Base-by-base conservation (phyloP, 2,113 vertebrate species). In the Petaurus breviceps region DNA sequence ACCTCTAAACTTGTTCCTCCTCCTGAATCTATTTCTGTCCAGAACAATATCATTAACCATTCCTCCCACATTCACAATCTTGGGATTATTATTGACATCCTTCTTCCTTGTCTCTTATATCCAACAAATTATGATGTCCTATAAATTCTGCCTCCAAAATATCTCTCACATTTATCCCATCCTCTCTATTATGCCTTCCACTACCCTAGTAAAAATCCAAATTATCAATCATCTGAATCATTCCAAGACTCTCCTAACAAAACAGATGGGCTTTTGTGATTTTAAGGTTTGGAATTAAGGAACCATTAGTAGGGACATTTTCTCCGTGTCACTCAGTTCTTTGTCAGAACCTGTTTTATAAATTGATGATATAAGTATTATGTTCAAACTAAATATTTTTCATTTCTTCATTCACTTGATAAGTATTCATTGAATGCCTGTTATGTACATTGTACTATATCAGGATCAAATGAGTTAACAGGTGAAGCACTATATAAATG, bases 311-410 rank as follows among this genome's bases (percentile, higher is more conserved):
- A 16, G 14, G 11, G 31, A 37, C 31, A 68, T 68, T 68, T 68
- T 31, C 31, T 68, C 11, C 61, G 16, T 68, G 31, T 68, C 61
- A 68, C 12, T n/a, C 61, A 68, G 14, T n/a, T 37, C 61, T 68
- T 68, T 68, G 61, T 68, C 61, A 68, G 61, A 68, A 37, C 24
- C 25, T 68, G 61, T 68, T 68, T 68, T 68, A 37, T 37, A 68
- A 37, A 53, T 19, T 52, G 54, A 92, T 9, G 51, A 51, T 50
- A 37, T 55, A 92, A 57, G 43, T 84, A 10, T 28, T 90, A 91
- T 19, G 37, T 51, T 55, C 61, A 91, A 51, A n/a, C 31, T 16
- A 68, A 68, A 68, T 68, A 68, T 68, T 96, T 96, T 92, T 61
- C 51, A 92, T 94, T 93, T 24, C 51, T 47, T 3, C 43, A 3